These are phyloP conservation scores for Amphipyra berbera DNA, from an alignment of 2,888 invertebrate species.

Conservation along the genomic window DNA sequence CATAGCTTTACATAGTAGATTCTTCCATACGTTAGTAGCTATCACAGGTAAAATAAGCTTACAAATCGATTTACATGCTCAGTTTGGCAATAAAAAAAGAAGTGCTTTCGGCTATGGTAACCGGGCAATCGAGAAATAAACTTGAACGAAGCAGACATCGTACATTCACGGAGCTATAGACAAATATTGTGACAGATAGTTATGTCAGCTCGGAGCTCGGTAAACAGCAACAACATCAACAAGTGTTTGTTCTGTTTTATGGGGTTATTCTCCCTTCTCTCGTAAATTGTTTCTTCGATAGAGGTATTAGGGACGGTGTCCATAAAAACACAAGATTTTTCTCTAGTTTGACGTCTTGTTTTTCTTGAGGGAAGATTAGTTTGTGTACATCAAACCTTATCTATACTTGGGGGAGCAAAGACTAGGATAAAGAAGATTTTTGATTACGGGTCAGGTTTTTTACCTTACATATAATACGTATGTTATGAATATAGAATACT, in stretches of 20 bases:
- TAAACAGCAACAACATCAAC: constrained; percentile 44
- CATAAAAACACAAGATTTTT: constrained; percentile 5
- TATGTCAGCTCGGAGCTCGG: constrained; percentile 15
- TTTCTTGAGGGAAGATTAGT: background rate
- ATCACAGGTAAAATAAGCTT: no score
- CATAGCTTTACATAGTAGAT: no score
- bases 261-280: constrained; percentile 22
- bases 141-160: no score
- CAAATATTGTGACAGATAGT: constrained; percentile 28
- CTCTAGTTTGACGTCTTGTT: background rate
- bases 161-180: background rate
- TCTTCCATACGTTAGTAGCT: no score
- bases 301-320: background rate
- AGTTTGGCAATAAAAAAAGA: no score
- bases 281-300: constrained; percentile 11
- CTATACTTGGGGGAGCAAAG: background rate
- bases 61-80: no score
- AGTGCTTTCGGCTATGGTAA: no score
- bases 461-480: no score
- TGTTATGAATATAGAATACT: no score
- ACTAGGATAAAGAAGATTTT: no score
- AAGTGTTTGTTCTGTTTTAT: constrained; percentile 43
- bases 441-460: no score
- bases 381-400: background rate
- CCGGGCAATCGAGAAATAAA: no score